Evolutionary conservation across 2,888 invertebrate species (phyloP).

Genomic region (Tricholauxania praeusta): DNA sequence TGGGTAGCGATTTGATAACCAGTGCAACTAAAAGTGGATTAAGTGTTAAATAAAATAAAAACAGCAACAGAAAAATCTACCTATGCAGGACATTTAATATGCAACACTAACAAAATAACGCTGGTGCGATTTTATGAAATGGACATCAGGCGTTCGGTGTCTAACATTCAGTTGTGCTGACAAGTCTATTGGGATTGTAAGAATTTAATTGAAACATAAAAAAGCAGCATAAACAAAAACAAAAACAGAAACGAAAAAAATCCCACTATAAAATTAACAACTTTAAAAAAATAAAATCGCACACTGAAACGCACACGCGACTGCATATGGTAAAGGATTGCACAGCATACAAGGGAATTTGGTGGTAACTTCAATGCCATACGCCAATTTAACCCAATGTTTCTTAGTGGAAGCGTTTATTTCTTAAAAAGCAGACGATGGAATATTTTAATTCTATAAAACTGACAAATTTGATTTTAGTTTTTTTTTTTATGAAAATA

Average conservation of each 20-base stretch:
- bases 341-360: background rate
- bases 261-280: background rate
- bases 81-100: background rate
- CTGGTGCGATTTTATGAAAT: conserved; percentile 16
- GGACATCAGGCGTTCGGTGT: conserved; percentile 13
- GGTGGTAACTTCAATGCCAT: background rate
- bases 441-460: no score
- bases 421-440: background rate
- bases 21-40: conserved; percentile 13
- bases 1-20: background rate
- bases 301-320: conserved; percentile 24
- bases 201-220: conserved; percentile 19
- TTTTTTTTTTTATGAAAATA: no score
- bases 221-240: background rate
- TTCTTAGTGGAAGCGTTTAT: background rate
- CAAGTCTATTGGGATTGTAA: conserved; percentile 6
- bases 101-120: background rate
- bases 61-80: conserved; percentile 5
- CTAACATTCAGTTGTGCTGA: no score
- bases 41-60: background rate
- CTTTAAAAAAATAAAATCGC: background rate
- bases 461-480: no score
- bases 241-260: background rate
- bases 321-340: background rate
- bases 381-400: background rate